Evolutionary conservation across 1,140 invertebrate genomes (phyloP).

Genomic region (Drosophila nigrodunni): DNA sequence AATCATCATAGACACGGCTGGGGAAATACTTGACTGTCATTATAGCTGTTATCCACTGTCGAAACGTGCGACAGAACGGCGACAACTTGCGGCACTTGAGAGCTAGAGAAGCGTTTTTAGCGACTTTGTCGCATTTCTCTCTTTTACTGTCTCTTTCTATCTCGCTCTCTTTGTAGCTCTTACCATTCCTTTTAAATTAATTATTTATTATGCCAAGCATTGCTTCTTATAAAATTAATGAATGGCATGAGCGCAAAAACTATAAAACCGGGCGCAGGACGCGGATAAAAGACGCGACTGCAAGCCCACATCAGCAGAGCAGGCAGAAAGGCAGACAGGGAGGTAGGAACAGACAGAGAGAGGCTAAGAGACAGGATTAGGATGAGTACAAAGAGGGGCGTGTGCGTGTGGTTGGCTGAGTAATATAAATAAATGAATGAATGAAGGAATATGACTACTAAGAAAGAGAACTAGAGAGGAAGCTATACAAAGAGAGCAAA

Average conservation of each 20-base stretch:
- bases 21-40: slow-evolving; percentile 17
- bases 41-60: slow-evolving; percentile 31
- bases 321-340: background rate
- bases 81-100: slow-evolving; percentile 28
- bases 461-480: background rate
- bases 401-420: slow-evolving; percentile 67
- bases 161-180: background rate
- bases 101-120: background rate
- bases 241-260: slow-evolving; percentile 70
- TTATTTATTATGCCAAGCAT: slow-evolving; percentile 77
- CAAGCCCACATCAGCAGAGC: slow-evolving; percentile 14
- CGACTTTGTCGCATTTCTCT: slow-evolving; percentile 41
- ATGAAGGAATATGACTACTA: slow-evolving; percentile 42
- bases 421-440: slow-evolving; percentile 81
- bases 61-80: slow-evolving; percentile 35
- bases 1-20: background rate
- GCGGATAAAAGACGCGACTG: slow-evolving; percentile 35
- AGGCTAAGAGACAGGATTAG: slow-evolving; percentile 34
- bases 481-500: background rate
- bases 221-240: slow-evolving; percentile 82
- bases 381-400: slow-evolving; percentile 36
- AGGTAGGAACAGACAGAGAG: slow-evolving; percentile 8
- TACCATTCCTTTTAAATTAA: slow-evolving; percentile 71
- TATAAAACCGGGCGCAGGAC: slow-evolving; percentile 57
- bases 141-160: background rate